Percentiles rank a stretch among this genome's conserved stretches.
Evolutionary conservation across 2,797 vertebrate species (phyloP).

Genomic region (Nyctibius grandis): DNA sequence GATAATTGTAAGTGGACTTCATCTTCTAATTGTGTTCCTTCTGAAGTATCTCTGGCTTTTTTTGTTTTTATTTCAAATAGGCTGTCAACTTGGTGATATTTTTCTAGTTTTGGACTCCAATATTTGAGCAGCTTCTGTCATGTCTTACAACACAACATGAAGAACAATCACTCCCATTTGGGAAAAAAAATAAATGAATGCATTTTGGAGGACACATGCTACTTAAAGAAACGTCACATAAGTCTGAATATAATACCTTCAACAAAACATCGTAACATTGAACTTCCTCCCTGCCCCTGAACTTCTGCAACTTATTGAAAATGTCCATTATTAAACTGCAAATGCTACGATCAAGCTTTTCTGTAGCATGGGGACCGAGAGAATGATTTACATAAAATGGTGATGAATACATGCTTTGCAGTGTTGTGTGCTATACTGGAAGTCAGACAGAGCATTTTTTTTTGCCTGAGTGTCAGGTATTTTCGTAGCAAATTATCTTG

Average conservation of each 20-base stretch:
- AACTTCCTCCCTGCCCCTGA: background rate
- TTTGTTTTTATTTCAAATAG: background rate
- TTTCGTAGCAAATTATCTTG: background rate
- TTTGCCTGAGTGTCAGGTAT: background rate
- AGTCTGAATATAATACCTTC: background rate
- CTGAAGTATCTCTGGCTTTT: background rate
- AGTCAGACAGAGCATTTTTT: background rate
- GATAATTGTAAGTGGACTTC: background rate
- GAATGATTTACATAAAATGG: background rate
- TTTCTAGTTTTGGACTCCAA: background rate
- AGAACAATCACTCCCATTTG: background rate
- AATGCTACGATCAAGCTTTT: background rate
- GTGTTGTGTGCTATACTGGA: background rate
- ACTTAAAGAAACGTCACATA: background rate
- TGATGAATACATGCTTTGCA: background rate
- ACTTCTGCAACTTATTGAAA: background rate
- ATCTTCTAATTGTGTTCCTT: background rate
- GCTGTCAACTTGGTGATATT: background rate
- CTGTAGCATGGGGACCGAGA: background rate
- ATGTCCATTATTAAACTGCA: background rate
- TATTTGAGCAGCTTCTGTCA: background rate
- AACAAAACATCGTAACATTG: background rate
- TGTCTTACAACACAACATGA: background rate
- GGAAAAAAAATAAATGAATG: background rate
- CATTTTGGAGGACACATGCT: background rate